Percentiles rank a stretch among this genome's conserved stretches.
Conservation (phyloP, 2,888 invertebrate genomes). For the Terebella lapidaria region DNA sequence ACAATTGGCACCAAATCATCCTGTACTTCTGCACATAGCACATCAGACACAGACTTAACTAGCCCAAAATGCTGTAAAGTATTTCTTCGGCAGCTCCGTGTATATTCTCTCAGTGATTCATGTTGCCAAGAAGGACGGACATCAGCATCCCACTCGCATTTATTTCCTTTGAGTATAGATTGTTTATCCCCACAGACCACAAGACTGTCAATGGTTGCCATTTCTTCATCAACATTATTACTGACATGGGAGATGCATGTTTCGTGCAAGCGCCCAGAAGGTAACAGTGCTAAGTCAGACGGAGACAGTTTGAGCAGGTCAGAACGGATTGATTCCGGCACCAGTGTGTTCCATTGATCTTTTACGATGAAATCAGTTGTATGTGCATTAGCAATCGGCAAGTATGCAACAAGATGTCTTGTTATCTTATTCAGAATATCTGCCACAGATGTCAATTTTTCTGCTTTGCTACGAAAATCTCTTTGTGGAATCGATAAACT, state of each 20-base stretch:
- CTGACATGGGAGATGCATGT: too few relatives aligned
- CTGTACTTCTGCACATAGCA: too few relatives aligned
- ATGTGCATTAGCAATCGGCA: slow-evolving; percentile 40
- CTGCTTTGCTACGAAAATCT: too few relatives aligned
- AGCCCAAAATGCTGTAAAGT: too few relatives aligned
- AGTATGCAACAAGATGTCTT: slow-evolving; percentile 29
- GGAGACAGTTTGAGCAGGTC: slow-evolving; percentile 27
- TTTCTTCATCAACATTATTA: too few relatives aligned
- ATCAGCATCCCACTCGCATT: slow-evolving; percentile 4
- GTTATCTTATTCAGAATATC: too few relatives aligned
- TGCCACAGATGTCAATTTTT: too few relatives aligned
- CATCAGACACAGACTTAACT: too few relatives aligned
- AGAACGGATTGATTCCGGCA: slow-evolving; percentile 26
- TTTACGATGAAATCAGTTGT: slow-evolving; percentile 37
- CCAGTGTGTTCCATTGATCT: slow-evolving; percentile 31
- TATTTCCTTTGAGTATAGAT: neutral
- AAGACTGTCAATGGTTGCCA: too few relatives aligned
- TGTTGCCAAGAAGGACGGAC: slow-evolving; percentile 20
- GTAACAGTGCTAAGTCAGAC: slow-evolving; percentile 23
- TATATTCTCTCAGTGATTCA: slow-evolving; percentile 19
- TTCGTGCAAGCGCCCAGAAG: slow-evolving; percentile 1
- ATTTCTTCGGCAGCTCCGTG: slow-evolving; percentile 19
- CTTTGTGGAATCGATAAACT: too few relatives aligned
- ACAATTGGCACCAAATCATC: slow-evolving; percentile 22
- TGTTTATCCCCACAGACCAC: neutral